Conservation (phyloP, 2,888 invertebrate species). For the Cantharis flavilabris region DNA sequence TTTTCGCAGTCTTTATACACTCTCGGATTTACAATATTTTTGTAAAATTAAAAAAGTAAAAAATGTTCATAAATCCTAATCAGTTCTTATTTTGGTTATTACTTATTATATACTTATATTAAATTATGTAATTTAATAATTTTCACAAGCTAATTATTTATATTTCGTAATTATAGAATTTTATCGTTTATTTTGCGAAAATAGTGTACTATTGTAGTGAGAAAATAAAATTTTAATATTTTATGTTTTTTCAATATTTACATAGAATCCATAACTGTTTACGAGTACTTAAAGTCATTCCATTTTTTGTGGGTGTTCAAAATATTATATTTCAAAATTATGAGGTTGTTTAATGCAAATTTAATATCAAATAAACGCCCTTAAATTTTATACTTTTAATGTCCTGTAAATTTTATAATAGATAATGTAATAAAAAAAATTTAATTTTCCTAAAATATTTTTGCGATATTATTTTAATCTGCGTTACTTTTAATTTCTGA, state of each 20-base stretch:
- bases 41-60: too few relatives aligned
- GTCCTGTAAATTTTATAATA: not conserved
- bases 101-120: too few relatives aligned
- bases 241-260: not conserved
- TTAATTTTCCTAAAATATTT: not conserved
- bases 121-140: too few relatives aligned
- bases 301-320: not conserved
- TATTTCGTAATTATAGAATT: too few relatives aligned
- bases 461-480: not conserved
- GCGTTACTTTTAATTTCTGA: not conserved
- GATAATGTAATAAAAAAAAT: not conserved
- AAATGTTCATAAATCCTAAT: too few relatives aligned
- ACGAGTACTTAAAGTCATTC: not conserved
- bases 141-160: too few relatives aligned
- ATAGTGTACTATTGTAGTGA: too few relatives aligned
- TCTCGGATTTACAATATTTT: too few relatives aligned
- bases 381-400: not conserved
- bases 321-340: not conserved
- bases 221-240: not conserved
- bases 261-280: not conserved
- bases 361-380: not conserved
- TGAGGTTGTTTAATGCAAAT: not conserved
- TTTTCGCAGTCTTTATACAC: too few relatives aligned
- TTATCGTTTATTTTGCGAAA: too few relatives aligned
- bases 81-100: too few relatives aligned